Conservation (phyloP, 2,113 vertebrate genomes). For the Mesoclemmys tuberculata region DNA sequence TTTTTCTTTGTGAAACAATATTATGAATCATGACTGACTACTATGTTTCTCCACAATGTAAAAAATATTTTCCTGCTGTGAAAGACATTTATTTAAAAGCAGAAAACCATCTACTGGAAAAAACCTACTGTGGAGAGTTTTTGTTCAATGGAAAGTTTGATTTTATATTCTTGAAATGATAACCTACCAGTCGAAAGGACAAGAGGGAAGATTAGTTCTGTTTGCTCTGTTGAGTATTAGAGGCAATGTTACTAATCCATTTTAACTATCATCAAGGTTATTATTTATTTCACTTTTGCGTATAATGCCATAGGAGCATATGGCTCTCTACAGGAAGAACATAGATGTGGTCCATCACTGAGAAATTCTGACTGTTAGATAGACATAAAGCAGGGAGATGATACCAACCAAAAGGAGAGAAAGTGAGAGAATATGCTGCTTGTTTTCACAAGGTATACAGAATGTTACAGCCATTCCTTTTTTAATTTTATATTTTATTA, state of each 20-base stretch:
- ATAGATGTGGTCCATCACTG: neutral
- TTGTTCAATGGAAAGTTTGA: neutral
- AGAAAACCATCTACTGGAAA: neutral
- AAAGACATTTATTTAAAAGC: neutral
- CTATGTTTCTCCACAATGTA: neutral
- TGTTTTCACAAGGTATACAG: neutral
- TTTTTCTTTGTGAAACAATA: neutral
- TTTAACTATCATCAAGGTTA: neutral
- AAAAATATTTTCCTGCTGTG: neutral
- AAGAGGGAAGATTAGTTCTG: neutral
- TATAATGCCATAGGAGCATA: neutral
- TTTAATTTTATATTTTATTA: neutral
- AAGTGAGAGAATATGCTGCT: neutral
- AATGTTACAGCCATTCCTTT: neutral
- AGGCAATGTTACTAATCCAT: constrained; percentile 21
- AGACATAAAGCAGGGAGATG: neutral
- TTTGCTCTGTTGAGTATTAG: constrained; percentile 7
- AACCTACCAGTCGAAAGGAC: neutral
- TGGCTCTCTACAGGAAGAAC: neutral
- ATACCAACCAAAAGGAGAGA: neutral
- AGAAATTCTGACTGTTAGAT: neutral
- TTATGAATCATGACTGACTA: neutral
- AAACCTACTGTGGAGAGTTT: neutral
- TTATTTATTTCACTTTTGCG: constrained; percentile 12
- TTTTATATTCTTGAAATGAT: neutral